Evolutionary conservation across 2,888 invertebrate species (phyloP), one percentile per base, ranked within the genome.

Genomic region (Apantesis nais): DNA sequence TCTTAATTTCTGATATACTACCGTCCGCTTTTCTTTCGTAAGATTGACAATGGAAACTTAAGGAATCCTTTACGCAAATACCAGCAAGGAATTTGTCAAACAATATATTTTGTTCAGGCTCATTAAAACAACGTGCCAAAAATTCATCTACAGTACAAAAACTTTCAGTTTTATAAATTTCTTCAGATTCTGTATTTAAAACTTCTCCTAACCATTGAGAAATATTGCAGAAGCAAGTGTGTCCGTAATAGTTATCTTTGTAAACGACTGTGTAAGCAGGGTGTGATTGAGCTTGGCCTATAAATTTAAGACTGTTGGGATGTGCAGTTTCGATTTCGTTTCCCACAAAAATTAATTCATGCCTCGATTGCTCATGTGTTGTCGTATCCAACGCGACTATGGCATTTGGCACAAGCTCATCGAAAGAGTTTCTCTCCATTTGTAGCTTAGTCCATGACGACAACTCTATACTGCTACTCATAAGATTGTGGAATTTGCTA

Each of bases 381-480:
- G 82, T 93, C 83, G 80, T 92, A 81, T 88, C 92, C 31, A 90
- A 91, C 14, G 94, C 93, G 1, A 91, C 89, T 78, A 97, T 96
- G 12, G 96, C 96, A 73, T 96, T 91, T 2, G 92, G 79, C 39
- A 95, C 95, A 34, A 97, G 87, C 61, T 92, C 91, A 66, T 95
- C 94, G 85, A 97, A 97, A 16, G 96, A 95, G 86, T 97, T 97
- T 81, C 96, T 93, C 78, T 96, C 96, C 81, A 97, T 95, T 64
- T 90, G 88, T 41, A 97, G 92, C 80, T 92, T 95, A 84, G 96
- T 97, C 96, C 97, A 97, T 14, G 96, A 95, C 55, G 96, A 94
- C n/a, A 97, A 88, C 37, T 95, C 94, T 70, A 97, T 95, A n/a
- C 96, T 96, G 70, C 92, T 93, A 16, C 94, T 90, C 69, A 94